Base-by-base conservation (phyloP, 1,140 invertebrate genomes). In the Aphidius gifuensis region DNA sequence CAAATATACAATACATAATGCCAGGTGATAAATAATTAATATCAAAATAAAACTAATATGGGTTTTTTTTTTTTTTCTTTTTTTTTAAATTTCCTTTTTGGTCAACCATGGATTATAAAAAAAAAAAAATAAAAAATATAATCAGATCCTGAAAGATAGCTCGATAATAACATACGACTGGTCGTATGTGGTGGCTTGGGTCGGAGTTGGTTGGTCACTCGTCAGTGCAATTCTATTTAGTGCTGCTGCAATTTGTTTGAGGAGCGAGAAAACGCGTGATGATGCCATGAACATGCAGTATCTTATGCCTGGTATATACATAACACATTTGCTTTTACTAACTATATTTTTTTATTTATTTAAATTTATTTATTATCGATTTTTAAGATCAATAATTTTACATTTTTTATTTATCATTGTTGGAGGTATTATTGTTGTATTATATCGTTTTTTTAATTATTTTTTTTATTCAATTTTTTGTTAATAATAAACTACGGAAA, bases 261-360 rank as follows among this genome's bases (percentile, higher is more conserved):
- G 92, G 77, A 91, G 90, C 77, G 93, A 97, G 82, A 87, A 91
- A 78, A 92, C 95, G 82, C 86, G 90, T 78, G 93, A 97, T 81
- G 92, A 95, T 83, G 91, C 92, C 76, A 90, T 94, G 85, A 96
- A 96, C 85, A 93, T 96, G 91, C 93, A 96, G 85, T 96, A 97
- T 84, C 86, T 96, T 82, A 96, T 97, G 94, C 94, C 94, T 81
- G 92, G 93, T 96, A 89, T 84, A 84, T 70, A 73, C 66, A 65
- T 73, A 70, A 66, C 62, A 68, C 67, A 68, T 70, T 71, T 72
- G 73, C 73, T 74, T 79, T 69, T 70, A 73, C 71, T 73, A 72
- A 74, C 70, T 66, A 32, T 73, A 62, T 66, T 70, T 66, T 46
- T 43, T 59, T 40, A 48, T 53, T 4, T 32, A 3, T 32, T 32